Percentiles rank a stretch among this genome's conserved stretches.
Conservation (phyloP, 1,140 invertebrate species). For the Aradophagus sp. region DNA sequence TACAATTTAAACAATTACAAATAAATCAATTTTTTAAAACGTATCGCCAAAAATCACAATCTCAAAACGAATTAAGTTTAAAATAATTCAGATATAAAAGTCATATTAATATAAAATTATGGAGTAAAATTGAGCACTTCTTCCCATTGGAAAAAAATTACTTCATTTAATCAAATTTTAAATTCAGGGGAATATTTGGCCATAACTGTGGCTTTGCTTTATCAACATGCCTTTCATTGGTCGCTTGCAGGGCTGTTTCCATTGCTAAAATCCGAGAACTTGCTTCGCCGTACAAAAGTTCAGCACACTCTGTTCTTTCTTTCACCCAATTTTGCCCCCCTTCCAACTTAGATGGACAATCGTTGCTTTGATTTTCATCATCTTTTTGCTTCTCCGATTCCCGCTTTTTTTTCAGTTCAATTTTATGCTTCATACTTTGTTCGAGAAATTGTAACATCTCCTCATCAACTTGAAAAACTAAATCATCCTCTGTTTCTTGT, state of each 20-base stretch:
- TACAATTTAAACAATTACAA: too few relatives aligned
- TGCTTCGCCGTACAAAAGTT: slow-evolving; percentile 77
- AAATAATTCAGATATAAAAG: too few relatives aligned
- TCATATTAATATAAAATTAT: too few relatives aligned
- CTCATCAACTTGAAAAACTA: slow-evolving; percentile 79
- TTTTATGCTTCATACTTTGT: slow-evolving; percentile 77
- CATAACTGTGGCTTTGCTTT: slow-evolving; percentile 79
- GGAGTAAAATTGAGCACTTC: too few relatives aligned
- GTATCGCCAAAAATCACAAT: too few relatives aligned
- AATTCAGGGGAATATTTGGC: slow-evolving; percentile 84
- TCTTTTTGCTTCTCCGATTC: slow-evolving; percentile 57
- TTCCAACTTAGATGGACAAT: slow-evolving; percentile 5
- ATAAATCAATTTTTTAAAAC: too few relatives aligned
- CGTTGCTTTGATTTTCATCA: slow-evolving; percentile 15
- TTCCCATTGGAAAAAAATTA: too few relatives aligned
- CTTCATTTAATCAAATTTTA: slow-evolving; percentile 42
- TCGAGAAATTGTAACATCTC: slow-evolving; percentile 80
- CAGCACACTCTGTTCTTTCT: slow-evolving; percentile 68
- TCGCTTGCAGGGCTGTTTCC: slow-evolving; percentile 82
- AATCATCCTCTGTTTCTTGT: slow-evolving; percentile 44
- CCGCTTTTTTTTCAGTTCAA: slow-evolving; percentile 71
- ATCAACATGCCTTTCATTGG: slow-evolving; percentile 79
- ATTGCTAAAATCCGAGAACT: slow-evolving; percentile 82
- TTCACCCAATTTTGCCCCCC: slow-evolving; percentile 50
- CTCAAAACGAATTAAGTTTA: too few relatives aligned